Evolutionary conservation across 2,888 invertebrate genomes (phyloP).

Genomic region (Chrysodeixis includens): DNA sequence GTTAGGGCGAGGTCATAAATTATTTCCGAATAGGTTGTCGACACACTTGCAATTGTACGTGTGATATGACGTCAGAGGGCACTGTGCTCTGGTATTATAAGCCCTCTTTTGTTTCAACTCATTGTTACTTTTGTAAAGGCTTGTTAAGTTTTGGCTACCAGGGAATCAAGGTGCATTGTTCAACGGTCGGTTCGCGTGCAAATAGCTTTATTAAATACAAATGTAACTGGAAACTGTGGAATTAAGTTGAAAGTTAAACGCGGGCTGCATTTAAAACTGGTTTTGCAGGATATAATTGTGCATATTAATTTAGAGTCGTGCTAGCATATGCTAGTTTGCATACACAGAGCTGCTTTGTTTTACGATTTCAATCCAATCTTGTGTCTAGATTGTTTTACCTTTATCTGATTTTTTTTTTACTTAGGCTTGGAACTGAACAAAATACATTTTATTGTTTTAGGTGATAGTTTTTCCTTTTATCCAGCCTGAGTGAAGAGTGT

Average conservation of each 20-base stretch:
- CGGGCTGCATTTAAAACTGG: neutral
- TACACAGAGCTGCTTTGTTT: slow-evolving; percentile 1
- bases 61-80: slow-evolving; percentile 33
- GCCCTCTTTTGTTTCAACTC: slow-evolving; percentile 41
- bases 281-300: neutral
- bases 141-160: slow-evolving; percentile 36
- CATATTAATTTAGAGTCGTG: neutral
- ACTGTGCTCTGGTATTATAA: slow-evolving; percentile 35
- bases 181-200: neutral
- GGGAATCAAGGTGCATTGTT: slow-evolving; percentile 25
- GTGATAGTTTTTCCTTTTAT: neutral
- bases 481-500: slow-evolving; percentile 16
- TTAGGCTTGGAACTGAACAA: slow-evolving; percentile 11
- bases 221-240: neutral
- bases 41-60: slow-evolving; percentile 44
- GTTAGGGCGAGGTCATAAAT: slow-evolving; percentile 58
- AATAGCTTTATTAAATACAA: neutral
- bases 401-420: slow-evolving; percentile 13
- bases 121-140: slow-evolving; percentile 46
- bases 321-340: neutral
- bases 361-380: slow-evolving; percentile 40
- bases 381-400: slow-evolving; percentile 22
- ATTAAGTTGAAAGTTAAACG: slow-evolving; percentile 3
- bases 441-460: neutral
- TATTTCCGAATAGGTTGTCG: slow-evolving; percentile 58